Evolutionary conservation across 1,140 invertebrate species (phyloP), one percentile per base, ranked within the genome.

Genomic region (Drosophila athabasca): DNA sequence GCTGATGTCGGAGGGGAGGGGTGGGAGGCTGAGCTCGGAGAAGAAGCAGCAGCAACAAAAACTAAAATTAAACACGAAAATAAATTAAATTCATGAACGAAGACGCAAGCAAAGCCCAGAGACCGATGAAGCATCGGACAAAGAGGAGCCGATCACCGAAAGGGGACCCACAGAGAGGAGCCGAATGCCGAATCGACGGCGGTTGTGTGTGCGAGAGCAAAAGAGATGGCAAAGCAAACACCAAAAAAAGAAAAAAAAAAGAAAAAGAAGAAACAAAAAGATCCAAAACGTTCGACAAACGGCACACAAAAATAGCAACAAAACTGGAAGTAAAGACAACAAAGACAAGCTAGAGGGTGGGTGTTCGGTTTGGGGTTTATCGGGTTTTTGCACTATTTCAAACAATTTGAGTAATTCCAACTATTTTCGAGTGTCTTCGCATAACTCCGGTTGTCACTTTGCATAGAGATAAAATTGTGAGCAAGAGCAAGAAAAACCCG

Each of bases 41-140:
- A 55, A 68, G 62, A 72, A 65, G 71, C 53, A 39, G 43, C 61
- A 62, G 57, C 64, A 59, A 60, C 44, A 66, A 46, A 45, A 69
- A 65, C 44, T 53, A 75, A 61, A 76, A 76, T 85, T 76, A 77
- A 74, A 80, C 77, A 78, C 77, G 65, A 85, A 85, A 70, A 78
- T 74, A 77, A 82, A 79, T 87, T 79, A 79, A 78, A 87, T 88
- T 81, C 65, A 81, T 78, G 52, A 87, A 76, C 69, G 82, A 87
- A 85, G 78, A 82, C 62, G 83, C 60, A 82, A 66, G 83, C 74
- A 79, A 88, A 75, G 66, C 35, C 66, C 39, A 83, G 69, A 66
- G 78, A 62, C 73, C 62, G 64, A 76, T 50, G 74, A 81, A 85
- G 69, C 66, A 58, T 39, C 45, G 51, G 43, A 69, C 66, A 69